Evolutionary conservation across 2,113 vertebrate species (phyloP), one percentile per base, ranked within the genome.

Genomic region (Promerops cafer): DNA sequence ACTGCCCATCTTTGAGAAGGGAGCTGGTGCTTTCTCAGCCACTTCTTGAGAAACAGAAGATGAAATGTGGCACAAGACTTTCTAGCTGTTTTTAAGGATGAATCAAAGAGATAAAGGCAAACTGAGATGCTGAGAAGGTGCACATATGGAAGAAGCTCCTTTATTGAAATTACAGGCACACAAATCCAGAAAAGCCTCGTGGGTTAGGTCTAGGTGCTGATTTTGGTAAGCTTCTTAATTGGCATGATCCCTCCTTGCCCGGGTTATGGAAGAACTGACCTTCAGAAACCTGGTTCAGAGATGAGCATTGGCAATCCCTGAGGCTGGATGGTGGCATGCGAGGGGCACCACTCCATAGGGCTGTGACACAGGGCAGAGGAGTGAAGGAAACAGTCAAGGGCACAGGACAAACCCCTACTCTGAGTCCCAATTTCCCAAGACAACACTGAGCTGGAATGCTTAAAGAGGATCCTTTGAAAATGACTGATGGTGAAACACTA

Each of bases 131-230:
- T 83, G 90, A 95, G 83, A 88, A 94, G 86, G 64, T 83, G 85
- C 88, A 76, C 93, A 94, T 96, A 95, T 96, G 96, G 95, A 96
- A 91, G 69, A 94, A 96, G 89, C 68, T 94, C 89, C 83, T 95
- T 89, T 94, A 63, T 96, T 92, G 95, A 97, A 96, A 94, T 96
- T 96, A 95, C 88, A 79, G 80, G 93, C 91, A 81, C 87, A 44
- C 83, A 95, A 96, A 97, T 96, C 92, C 96, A 90, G 89, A 91
- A 94, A 95, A 92, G 91, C 91, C 76, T 84, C 0, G 1, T 89
- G 83, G 53, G 94, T 77, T 84, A 85, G 84, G 87, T 85, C 89
- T 92, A 86, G 89, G 85, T 92, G 57, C 75, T 85, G 85, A 92
- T 89, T 94, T 94, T 94, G 89, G 80, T 94, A 94, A 92, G 85